Evolutionary conservation across 2,888 invertebrate genomes (phyloP), one percentile per base, ranked within the genome.

Genomic region (Bombylius major): DNA sequence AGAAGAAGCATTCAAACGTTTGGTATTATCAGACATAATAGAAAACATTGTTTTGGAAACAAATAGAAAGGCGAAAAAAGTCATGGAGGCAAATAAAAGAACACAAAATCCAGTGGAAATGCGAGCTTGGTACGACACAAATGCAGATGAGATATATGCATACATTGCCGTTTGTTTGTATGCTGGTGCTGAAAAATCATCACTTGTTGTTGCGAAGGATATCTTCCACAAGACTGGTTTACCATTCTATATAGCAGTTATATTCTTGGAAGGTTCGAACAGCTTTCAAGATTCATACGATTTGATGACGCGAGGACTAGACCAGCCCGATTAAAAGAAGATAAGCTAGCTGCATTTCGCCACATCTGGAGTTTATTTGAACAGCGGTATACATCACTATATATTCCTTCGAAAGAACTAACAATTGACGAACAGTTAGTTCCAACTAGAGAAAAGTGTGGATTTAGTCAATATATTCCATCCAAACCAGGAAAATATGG

Each of bases 401-500:
- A 36, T 36, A 9, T 51, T 14, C 14, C 42, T 44, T 12, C 47
- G 47, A 14, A 50, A 33, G 34, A 49, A 31, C 45, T 56, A 39
- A 50, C 50, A 44, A 53, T 53, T 48, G 53, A 56, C 53, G 47
- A 53, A 36, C 50, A 56, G 47, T 50, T 56, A 23, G 45, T 49
- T 13, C 34, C 56, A 11, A 48, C 45, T 34, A 48, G 56, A 53
- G 53, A 50, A 13, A n/a, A 50, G 64, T 52, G 54, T 55, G 33
- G 13, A 34, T 50, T 50, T 13, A 4, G 33, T 11, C 50, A 50
- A 34, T 36, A 50, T 34, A 50, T 34, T 9, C 50, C 50, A 9
- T 45, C 32, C n/a, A 52, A 56, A 39, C 56, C 56, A 14, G 52
- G 44, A 45, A 56, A 52, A 45, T 56, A 56, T 44, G 47, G 56